Evolutionary conservation across 2,797 vertebrate genomes (phyloP).

Genomic region (Uromys caudimaculatus): DNA sequence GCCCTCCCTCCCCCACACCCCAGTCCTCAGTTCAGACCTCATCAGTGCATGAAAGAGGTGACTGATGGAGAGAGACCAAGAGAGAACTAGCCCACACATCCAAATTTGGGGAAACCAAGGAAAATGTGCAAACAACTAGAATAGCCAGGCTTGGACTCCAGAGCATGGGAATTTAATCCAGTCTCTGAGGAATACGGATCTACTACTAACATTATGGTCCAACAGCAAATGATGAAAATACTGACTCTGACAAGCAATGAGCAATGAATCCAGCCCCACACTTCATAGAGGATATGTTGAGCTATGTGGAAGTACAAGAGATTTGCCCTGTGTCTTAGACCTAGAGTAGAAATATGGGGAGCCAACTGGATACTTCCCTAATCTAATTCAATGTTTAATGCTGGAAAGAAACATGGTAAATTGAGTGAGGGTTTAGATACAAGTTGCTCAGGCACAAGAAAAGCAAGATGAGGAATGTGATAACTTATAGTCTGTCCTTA

Average conservation of each 20-base stretch:
- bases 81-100: not conserved
- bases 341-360: not conserved
- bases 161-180: not conserved
- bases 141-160: rapidly evolving
- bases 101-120: not conserved
- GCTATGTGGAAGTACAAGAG: not conserved
- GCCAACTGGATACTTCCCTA: not conserved
- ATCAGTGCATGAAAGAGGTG: not conserved
- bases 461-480: not conserved
- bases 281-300: not conserved
- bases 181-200: not conserved
- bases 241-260: not conserved
- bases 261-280: not conserved
- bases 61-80: not conserved
- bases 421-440: not conserved
- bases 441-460: not conserved
- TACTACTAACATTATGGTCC: not conserved
- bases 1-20: not conserved
- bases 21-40: not conserved
- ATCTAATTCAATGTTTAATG: not conserved
- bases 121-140: not conserved
- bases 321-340: not conserved
- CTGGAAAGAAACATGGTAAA: slow-evolving; percentile 18
- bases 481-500: not conserved
- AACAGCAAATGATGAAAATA: not conserved